Evolutionary conservation across 2,797 vertebrate species (phyloP).

Genomic region (Argyrosomus regius): DNA sequence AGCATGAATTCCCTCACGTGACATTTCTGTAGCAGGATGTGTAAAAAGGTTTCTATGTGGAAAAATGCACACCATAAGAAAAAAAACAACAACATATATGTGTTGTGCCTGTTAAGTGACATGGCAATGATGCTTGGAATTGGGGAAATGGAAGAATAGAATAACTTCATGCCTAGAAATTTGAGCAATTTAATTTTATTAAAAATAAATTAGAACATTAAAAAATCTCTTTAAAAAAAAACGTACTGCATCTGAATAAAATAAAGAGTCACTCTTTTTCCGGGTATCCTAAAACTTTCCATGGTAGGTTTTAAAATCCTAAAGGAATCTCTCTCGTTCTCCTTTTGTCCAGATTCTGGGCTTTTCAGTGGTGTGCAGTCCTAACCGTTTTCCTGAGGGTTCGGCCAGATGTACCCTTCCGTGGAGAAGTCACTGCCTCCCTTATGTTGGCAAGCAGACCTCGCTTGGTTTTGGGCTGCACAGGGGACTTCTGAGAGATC

Average conservation of each 20-base stretch:
- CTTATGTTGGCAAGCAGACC: slow-evolving; percentile 89
- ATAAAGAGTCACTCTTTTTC: neutral
- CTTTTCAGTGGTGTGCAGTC: slow-evolving; percentile 53
- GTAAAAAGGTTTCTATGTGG: slow-evolving; percentile 5
- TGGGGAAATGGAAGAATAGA: rapidly evolving
- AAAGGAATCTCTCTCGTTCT: neutral
- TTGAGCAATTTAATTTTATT: slow-evolving; percentile 38
- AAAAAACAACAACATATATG: neutral
- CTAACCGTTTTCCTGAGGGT: slow-evolving; percentile 70
- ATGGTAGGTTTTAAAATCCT: neutral
- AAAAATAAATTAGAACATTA: slow-evolving; percentile 9
- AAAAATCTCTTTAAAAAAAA: neutral
- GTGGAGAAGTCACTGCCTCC: slow-evolving; percentile 84
- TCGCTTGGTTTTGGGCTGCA: slow-evolving; percentile 79
- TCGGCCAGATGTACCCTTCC: slow-evolving; percentile 68
- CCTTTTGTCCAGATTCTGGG: slow-evolving; percentile 3
- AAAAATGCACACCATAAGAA: neutral
- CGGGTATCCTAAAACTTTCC: neutral
- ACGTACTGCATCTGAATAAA: neutral
- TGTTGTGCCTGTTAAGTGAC: neutral
- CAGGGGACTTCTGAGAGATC: slow-evolving; percentile 61
- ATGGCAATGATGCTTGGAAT: neutral
- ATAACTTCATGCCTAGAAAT: neutral
- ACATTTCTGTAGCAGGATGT: slow-evolving; percentile 39
- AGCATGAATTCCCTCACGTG: slow-evolving; percentile 34